Evolutionary conservation across 2,113 vertebrate species (phyloP), one percentile per base, ranked within the genome.

Genomic region (Cyanoramphus novaezelandiae): DNA sequence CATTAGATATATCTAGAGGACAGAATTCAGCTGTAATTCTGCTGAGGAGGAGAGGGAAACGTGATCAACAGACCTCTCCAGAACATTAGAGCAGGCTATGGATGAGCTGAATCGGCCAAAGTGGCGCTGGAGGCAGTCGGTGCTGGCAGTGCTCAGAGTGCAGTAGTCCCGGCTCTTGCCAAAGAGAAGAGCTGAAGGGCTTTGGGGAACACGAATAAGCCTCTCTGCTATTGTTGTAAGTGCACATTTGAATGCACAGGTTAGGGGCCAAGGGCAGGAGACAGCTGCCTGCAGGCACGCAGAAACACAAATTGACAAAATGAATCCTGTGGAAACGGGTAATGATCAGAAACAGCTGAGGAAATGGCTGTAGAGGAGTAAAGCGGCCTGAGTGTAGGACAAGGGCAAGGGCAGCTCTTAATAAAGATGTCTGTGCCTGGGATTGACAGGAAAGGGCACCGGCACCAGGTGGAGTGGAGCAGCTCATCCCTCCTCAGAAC

Each of bases 211-310:
- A 20, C 20, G 41, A 84, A 60, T 75, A 92, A 84, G 84, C 76
- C 85, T 86, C 35, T 90, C 64, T 92, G 77, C 78, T 87, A 28
- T 11, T 93, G 43, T 60, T 79, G 39, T 76, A 86, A 60, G 80
- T 70, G 60, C 9, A 25, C 20, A 63, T 81, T 35, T 20, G 33
- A 86, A 63, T 68, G 49, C n/a, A 7, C 28, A 39, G 72, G 86
- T 88, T 67, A 82, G 81, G 65, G 90, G 80, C 72, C 76, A 75
- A 90, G 72, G 86, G 77, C 86, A 82, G 77, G 64, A 92, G 76
- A 21, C 50, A 76, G 86, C 88, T 89, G 76, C 52, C 76, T 79
- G 55, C 47, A 79, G 46, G 62, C 57, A n/a, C 35, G 23, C 50
- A 35, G 77, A 90, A 94, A 88, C 31, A 59, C 7, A 52, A 35